Evolutionary conservation across 2,113 vertebrate species (phyloP), one percentile per base, ranked within the genome.

Genomic region (Dinomys branickii): DNA sequence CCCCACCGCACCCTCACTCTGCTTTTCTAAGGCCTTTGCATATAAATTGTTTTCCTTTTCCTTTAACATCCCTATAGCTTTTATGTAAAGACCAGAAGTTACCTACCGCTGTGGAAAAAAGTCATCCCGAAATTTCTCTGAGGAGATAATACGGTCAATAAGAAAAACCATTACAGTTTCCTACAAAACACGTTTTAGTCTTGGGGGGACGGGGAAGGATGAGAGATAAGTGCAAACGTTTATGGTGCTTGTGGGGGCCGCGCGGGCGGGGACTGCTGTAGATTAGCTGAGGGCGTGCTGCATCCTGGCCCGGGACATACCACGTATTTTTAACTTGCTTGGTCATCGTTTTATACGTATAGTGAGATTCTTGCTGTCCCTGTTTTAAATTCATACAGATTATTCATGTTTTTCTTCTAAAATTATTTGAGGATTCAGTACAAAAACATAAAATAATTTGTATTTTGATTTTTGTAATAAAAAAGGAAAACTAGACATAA

Each of bases 61-160:
- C 26, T 94, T 94, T 85, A 93, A 75, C 59, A 10, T 88, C n/a
- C 30, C 67, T 83, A 8, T 86, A 86, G 80, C 33, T 95, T 91
- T 97, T 89, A 4, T 59, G 1, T 92, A 81, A 59, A 96, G 75
- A 59, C 92, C 69, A 90, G 38, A 93, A 92, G 38, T 87, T 71
- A 77, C 24, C 54, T 93, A 69, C n/a, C 30, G 63, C 20, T 81
- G 7, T 78, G 69, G 44, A 10, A 88, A 93, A 82, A 88, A 93
- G 30, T 52, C 24, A 77, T 30, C 84, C 22, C 63, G 63, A 82
- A 58, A 94, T 96, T 91, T 96, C 77, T 73, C 59, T 82, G 63
- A 92, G 35, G 84, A 28, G 5, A 71, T 17, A 73, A 54, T 93
- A 22, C 83, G 33, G 52, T 78, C 20, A 92, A 41, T 88, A 9